Evolutionary conservation across 2,797 vertebrate genomes (phyloP).

Genomic region (Darevskia nairensis): DNA sequence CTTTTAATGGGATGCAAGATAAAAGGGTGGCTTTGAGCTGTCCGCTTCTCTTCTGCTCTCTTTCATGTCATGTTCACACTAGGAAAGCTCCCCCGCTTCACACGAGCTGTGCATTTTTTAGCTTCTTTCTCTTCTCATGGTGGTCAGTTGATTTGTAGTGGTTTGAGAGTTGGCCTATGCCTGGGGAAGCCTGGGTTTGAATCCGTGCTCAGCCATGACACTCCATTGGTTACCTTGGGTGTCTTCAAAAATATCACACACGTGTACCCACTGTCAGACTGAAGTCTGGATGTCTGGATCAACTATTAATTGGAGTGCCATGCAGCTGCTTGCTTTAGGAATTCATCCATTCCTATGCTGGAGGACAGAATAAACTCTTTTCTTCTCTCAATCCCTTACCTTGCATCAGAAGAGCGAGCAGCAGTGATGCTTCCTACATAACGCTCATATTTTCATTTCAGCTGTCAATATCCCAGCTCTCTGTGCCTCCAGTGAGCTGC

Average conservation of each 20-base stretch:
- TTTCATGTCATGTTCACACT: background rate
- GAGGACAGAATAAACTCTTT: background rate
- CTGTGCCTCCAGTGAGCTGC: slow-evolving; percentile 76
- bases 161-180: background rate
- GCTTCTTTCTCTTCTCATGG: background rate
- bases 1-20: background rate
- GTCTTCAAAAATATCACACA: background rate
- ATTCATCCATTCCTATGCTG: background rate
- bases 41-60: background rate
- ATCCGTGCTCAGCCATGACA: too few species aligned
- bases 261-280: background rate
- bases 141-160: background rate
- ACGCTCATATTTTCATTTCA: slow-evolving; percentile 64
- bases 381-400: too few species aligned
- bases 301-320: too few species aligned
- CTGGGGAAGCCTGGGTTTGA: background rate
- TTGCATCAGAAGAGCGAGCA: rapidly evolving
- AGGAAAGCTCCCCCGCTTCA: background rate
- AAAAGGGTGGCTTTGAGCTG: background rate
- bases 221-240: too few species aligned
- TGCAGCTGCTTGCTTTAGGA: background rate
- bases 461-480: slow-evolving; percentile 92
- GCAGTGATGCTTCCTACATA: rapidly evolving
- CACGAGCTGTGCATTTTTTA: background rate
- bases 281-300: background rate